Evolutionary conservation across 2,797 vertebrate species (phyloP), one percentile per base, ranked within the genome.

Genomic region (Hypotaenidia okinawae): DNA sequence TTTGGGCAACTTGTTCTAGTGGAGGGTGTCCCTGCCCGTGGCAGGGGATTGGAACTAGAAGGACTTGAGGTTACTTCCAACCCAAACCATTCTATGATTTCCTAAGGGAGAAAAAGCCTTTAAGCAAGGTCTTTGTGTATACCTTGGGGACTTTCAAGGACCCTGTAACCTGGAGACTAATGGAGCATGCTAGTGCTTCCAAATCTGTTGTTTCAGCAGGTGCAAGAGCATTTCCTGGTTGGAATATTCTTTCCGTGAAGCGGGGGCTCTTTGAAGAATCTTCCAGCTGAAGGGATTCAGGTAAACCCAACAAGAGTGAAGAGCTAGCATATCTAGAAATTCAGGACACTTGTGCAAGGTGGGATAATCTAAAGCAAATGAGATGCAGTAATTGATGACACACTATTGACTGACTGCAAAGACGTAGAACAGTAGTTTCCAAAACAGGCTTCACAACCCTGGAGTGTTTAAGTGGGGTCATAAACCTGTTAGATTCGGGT

Each of bases 211-310:
- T 73, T 93, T 37, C 41, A 84, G 69, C 76, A 81, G 66, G 16
- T 75, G 64, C 54, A 75, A 47, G 27, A 82, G 43, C 0, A 0
- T 18, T 79, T 61, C 49, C 51, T 7, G 10, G 22, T 7, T 63
- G 74, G 12, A 78, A 21, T 41, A 66, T 4, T 24, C 62, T 37
- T 58, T 77, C 70, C 69, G 80, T 16, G 35, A 68, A 67, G 45
- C 27, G 45, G 28, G 86, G 37, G 47, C 49, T 79, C 57, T 35
- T 74, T 58, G 64, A 45, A 75, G 52, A 61, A 25, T 73, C 30
- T 66, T 87, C 51, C 55, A 81, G 72, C 21, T 59, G 63, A 25
- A 90, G 25, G 21, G 39, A 89, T 79, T 79, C 86, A 91, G 66
- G 73, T 66, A 62, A 73, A 87, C 58, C 43, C 73, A 91, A 58